A percentile compares a stretch with the other conserved stretches of the same genome.
phyloP scores from a whole-genome alignment of 2,113 vertebrate genomes.

The Taxidea taxus region DNA sequence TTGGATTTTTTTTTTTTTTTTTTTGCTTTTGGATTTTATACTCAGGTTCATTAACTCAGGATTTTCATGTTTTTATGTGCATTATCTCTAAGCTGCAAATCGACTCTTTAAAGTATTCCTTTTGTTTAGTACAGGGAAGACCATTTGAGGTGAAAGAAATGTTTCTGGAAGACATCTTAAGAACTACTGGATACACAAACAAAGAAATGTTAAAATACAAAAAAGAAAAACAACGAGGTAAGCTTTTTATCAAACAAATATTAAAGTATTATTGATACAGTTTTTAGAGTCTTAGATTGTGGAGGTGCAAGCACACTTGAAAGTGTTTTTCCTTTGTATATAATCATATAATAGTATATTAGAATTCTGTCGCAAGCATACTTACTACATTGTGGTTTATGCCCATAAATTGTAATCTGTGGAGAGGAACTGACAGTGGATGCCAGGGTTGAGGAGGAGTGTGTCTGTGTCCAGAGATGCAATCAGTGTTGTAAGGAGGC shows the following conservation, averaged over 20 bases:
- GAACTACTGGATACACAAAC: slow-evolving; percentile 89
- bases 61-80: slow-evolving; percentile 33
- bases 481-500: not conserved
- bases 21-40: slow-evolving; percentile 14
- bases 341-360: slow-evolving; percentile 4
- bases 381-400: slow-evolving; percentile 25
- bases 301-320: not conserved
- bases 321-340: not conserved
- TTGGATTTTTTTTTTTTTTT: slow-evolving; percentile 52
- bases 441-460: not conserved
- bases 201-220: slow-evolving; percentile 90
- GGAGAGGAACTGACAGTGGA: not conserved
- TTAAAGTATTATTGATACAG: not conserved
- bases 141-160: slow-evolving; percentile 94
- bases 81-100: not conserved
- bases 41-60: not conserved
- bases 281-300: not conserved
- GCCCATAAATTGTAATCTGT: not conserved
- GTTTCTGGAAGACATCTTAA: slow-evolving; percentile 95
- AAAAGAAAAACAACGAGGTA: slow-evolving; percentile 91
- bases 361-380: not conserved
- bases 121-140: slow-evolving; percentile 89
- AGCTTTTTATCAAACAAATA: slow-evolving; percentile 42
- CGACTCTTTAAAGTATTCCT: slow-evolving; percentile 10
- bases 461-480: not conserved